Evolutionary conservation across 2,888 invertebrate species (phyloP).

Genomic region (Latheticus oryzae): DNA sequence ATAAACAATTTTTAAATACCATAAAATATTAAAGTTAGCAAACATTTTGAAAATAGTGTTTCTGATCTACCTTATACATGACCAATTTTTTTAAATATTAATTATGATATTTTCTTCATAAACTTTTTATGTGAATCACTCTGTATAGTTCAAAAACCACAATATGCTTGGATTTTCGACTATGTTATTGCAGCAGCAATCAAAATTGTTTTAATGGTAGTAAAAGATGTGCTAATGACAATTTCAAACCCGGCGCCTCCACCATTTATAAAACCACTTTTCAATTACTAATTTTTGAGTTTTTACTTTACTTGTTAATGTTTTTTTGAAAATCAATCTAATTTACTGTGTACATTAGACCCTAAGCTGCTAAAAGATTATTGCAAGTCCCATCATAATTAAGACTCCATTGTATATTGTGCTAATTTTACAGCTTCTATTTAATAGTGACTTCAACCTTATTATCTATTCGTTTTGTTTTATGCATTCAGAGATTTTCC

Average conservation of each 20-base stretch:
- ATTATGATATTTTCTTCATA: not conserved
- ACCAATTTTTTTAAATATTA: too few species aligned
- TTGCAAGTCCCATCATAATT: conserved; percentile 36
- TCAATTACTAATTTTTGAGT: conserved; percentile 1
- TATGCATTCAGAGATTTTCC: conserved; percentile 33
- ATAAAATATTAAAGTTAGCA: too few species aligned
- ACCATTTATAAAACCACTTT: conserved; percentile 5
- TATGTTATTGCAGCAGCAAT: conserved; percentile 7
- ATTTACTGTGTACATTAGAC: conserved; percentile 30
- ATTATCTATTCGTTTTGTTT: conserved; percentile 34
- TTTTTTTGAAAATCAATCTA: too few species aligned
- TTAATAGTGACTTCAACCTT: conserved; percentile 38
- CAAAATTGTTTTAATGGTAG: not conserved
- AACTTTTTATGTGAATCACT: too few species aligned
- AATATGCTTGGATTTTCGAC: not conserved
- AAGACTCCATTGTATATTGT: conserved; percentile 38
- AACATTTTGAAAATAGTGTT: too few species aligned
- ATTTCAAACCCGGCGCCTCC: conserved; percentile 5
- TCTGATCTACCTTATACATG: too few species aligned
- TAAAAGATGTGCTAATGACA: not conserved
- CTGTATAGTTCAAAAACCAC: not conserved
- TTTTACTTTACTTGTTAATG: not conserved
- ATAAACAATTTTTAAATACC: too few species aligned
- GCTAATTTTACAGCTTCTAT: conserved; percentile 42
- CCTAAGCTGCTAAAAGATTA: conserved; percentile 27